Percentiles rank a stretch among this genome's conserved stretches.
Conservation (phyloP, 2,113 vertebrate genomes). For the Anguilla rostrata region DNA sequence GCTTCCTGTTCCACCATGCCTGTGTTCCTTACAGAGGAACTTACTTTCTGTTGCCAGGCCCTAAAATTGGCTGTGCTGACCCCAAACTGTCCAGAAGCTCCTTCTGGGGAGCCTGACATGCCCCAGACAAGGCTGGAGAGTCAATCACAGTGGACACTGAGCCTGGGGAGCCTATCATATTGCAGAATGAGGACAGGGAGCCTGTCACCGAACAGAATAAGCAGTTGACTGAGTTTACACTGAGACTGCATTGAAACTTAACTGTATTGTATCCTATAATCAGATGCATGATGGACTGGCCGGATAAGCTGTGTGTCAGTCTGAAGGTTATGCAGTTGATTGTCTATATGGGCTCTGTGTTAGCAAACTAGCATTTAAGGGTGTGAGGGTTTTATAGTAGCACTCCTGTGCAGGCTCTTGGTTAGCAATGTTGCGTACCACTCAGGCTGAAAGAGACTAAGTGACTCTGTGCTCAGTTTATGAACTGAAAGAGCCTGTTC, state of each 20-base stretch:
- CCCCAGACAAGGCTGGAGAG: not conserved
- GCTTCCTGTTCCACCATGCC: not conserved
- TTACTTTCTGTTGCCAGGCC: not conserved
- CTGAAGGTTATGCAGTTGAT: not conserved
- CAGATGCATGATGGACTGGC: slow-evolving; percentile 5
- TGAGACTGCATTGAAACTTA: not conserved
- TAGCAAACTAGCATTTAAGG: too few species aligned
- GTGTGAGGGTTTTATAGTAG: too few species aligned
- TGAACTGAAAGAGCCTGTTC: slow-evolving; percentile 39
- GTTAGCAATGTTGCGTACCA: not conserved
- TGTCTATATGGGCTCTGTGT: too few species aligned
- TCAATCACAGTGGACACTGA: too few species aligned
- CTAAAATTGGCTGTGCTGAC: not conserved
- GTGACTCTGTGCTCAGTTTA: not conserved
- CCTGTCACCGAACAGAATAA: not conserved
- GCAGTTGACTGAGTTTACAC: not conserved
- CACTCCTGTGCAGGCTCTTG: not conserved
- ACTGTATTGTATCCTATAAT: not conserved
- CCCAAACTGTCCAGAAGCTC: not conserved
- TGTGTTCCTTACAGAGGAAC: not conserved
- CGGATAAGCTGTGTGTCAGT: slow-evolving; percentile 20
- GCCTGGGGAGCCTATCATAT: not conserved
- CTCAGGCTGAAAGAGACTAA: not conserved
- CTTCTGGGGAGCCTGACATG: not conserved
- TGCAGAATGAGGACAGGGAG: not conserved